Base-by-base conservation (phyloP, 1,140 invertebrate genomes). In the Drosophila pectinifera region DNA sequence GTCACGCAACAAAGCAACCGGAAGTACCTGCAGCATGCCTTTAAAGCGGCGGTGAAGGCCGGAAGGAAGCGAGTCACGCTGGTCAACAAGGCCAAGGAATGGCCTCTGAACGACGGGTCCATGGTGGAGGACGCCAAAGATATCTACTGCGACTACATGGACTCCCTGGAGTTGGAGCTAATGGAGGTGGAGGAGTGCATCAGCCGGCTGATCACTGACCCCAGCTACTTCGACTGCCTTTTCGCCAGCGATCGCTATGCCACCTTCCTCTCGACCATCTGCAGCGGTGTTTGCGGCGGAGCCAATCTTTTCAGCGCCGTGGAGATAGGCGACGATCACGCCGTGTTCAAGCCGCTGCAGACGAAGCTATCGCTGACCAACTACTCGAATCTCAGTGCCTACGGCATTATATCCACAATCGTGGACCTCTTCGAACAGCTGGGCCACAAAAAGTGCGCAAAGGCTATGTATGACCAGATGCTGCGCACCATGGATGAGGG, bases 331-430 rank as follows among this genome's bases (percentile, higher is more conserved):
- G 77, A 90, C 14, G 38, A 72, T 41, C 82, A 90, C 39, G 90
- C 90, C 11, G 77, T 91, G 0, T 91, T 91, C 22, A 90, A 91
- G 67, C 90, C 90, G 0, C 49, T 90, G 6, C 85, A 91, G 41
- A 86, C 80, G 5, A 91, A 91, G 34, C 54, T 91, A 0, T 91
- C 90, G 7, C 45, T 91, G 7, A 91, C 89, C 24, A 74, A 82
- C 55, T 81, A 83, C 14, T 42, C 65, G 8, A 24, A 43, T 1
- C 73, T 91, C 7, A 91, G 89, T 82, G 89, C 89, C 13, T 91
- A 91, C 49, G 89, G 89, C 18, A 90, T 91, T 22, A 51, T 91
- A 7, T 68, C 72, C 22, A 73, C 89, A 56, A 82, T 81, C 24
- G 75, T 78, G 20, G 89, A 91, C 42, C 61, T 91, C 7, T 41